Evolutionary conservation across 1,140 invertebrate genomes (phyloP).

Genomic region (Platyscapa corneri): DNA sequence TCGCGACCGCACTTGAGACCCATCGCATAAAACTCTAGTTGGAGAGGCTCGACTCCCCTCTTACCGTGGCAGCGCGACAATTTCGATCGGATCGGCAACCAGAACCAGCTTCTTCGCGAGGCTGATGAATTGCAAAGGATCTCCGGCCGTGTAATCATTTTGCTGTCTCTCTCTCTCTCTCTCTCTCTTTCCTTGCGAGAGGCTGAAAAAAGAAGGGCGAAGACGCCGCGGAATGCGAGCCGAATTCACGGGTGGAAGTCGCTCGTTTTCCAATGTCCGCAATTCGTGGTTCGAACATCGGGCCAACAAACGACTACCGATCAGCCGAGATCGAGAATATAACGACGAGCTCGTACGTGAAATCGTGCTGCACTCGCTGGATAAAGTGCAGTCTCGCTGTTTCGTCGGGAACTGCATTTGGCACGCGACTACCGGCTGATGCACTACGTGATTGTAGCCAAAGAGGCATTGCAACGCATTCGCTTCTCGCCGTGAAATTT

Average conservation of each 20-base stretch:
- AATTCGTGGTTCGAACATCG: not conserved
- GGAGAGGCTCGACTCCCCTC: not conserved
- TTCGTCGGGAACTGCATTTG: conserved; percentile 5
- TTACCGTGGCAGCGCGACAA: not conserved
- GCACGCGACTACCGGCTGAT: conserved; percentile 30
- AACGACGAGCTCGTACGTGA: conserved; percentile 8
- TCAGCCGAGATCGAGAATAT: not conserved
- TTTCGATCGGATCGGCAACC: conserved; percentile 15
- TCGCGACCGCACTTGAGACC: not conserved
- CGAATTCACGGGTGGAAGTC: conserved; percentile 12
- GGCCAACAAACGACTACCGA: not conserved
- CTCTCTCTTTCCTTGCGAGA: not conserved
- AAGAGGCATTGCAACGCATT: not conserved
- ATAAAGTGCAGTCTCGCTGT: not conserved
- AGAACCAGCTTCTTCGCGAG: conserved; percentile 10
- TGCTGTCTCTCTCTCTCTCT: not conserved
- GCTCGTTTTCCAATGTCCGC: not conserved
- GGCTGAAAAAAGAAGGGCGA: not conserved
- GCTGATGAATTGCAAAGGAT: conserved; percentile 50
- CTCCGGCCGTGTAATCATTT: not conserved
- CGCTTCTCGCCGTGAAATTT: no score
- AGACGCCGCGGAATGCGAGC: conserved; percentile 6
- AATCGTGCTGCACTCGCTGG: not conserved
- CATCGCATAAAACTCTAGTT: conserved; percentile 54
- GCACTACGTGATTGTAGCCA: not conserved